Base-by-base conservation (phyloP, 2,113 vertebrate species). In the Otus sunia region DNA sequence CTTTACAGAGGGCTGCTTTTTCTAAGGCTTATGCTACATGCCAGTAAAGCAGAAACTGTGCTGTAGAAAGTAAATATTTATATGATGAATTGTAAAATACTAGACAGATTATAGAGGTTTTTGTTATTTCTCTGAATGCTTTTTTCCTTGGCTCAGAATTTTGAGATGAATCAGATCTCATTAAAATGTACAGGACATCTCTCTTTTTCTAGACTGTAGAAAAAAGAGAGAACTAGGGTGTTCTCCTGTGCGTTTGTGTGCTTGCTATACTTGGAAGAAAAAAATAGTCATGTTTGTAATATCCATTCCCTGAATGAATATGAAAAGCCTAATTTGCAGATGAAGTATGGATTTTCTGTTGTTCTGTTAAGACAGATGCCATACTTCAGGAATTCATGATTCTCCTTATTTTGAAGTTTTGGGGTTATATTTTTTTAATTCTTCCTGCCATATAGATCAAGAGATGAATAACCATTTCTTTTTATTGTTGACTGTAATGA, bases 121-220 rank as follows among this genome's bases (percentile, higher is more conserved):
- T 43, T 67, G 25, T 45, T 36, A 25, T 30, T 93, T 92, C 11
- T 22, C 5, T 36, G 14, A 74, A 21, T 53, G 34, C 1, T 58
- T 82, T 34, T 75, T 82, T 30, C 9, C 11, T 60, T 78, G 47
- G 16, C n/a, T 52, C 12, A 47, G 23, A 94, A 71, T 62, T 77
- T 75, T 75, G 29, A 71, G 20, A 17, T 67, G 0, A 50, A 30
- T 72, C 1, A 0, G 4, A 43, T 60, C 23, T 69, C 12, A 6
- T 53, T 11, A 45, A 90, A 68, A 18, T n/a, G 4, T 14, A 37
- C 13, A 64, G n/a, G 15, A 41, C 2, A 9, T 67, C 17, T 75
- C 25, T 78, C 14, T 79, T 39, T 41, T 53, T 47, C 14, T 80
- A 37, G 26, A 21, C 15, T 62, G 12, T 37, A 45, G 58, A 41